Base-by-base conservation (phyloP, 1,140 invertebrate genomes). In the Campoletis sonorensis region DNA sequence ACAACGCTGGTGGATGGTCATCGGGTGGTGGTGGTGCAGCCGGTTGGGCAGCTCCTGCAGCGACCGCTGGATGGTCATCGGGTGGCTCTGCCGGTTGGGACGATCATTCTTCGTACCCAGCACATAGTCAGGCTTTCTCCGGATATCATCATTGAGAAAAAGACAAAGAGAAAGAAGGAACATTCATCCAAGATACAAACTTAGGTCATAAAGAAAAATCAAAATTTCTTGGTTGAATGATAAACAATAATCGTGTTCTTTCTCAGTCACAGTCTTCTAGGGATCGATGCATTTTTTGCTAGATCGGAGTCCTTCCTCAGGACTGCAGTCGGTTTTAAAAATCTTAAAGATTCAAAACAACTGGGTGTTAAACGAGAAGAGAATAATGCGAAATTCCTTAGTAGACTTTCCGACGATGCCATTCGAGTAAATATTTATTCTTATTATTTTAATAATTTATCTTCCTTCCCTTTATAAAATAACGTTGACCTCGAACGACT, bases 1-100 rank as follows among this genome's bases (percentile, higher is more conserved):
- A 92, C 86, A 89, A 86, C 77, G 77, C 80, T n/a, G 90, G 88
- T 81, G 92, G 90, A 51, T 90, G 88, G 88, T 86, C 80, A 64
- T 64, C 82, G 49, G 90, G 87, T 64, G 86, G 85, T 79, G 90
- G 87, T 64, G 86, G 85, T 79, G 87, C 84, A 79, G 86, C 86
- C 45, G 89, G 88, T 81, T 81, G 82, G 16, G 86, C 90, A 45
- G 88, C 89, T 78, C 88, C 89, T 30, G 33, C n/a, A 16, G 3
- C 82, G n/a, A 80, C 76, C 72, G 87, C 86, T 37, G 90, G 88
- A 86, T 92, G 89, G 85, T 91, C 90, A 23, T 87, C 88, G 67
- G 90, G 88, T 83, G 90, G 89, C 80, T 83, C 82, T 33, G 71
- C 40, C 51, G 79, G 79, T 0, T 86, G 84, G 84, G 85, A 86